Base-by-base conservation (phyloP, 1,140 invertebrate species). In the Magallana ariakensis region DNA sequence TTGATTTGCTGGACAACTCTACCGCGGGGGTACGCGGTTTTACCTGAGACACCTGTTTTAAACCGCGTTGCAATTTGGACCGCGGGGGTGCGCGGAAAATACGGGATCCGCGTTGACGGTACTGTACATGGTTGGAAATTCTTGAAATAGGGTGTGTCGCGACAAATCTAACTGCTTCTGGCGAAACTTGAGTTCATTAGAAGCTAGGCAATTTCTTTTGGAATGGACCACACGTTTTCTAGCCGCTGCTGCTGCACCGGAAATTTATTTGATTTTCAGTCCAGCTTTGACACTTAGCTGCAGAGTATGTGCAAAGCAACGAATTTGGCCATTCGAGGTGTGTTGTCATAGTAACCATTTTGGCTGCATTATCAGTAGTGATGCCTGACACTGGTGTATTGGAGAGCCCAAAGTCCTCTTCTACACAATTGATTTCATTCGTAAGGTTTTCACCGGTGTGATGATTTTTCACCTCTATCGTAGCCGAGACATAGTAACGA, bases 271-370 rank as follows among this genome's bases (percentile, higher is more conserved):
- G 5, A 84, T 22, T 60, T 84, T 5, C 3, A 84, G 56, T 56
- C 57, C 82, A n/a, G 82, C 82, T 46, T 84, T 84, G 13, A 84
- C 82, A 60, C 54, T 84, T 1, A 84, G n/a, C 22, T 84, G 82
- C 33, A 84, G 56, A 19, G 57, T 84, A 46, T 84, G 55, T n/a
- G 82, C 82, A 84, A 84, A 84, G 57, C 82, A 84, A 26, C 54
- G 54, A 22, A 84, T 84, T 9, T n/a, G 82, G 82, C 82, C 82
- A 84, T n/a, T 54, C 33, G 1, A 82, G 53, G 8, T 84, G 54
- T 7, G 54, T 26, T 22, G 55, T 26, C 82, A 84, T 84, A 58
- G 54, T 84, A 15, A 84, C 82, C 54, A 60, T 60, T 15, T 6
- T 84, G 11, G 55, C 9, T 9, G 82, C 82, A 10, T 58, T 84